phyloP scores from a whole-genome alignment of 2,888 invertebrate genomes.

The Rhagium mordax region DNA sequence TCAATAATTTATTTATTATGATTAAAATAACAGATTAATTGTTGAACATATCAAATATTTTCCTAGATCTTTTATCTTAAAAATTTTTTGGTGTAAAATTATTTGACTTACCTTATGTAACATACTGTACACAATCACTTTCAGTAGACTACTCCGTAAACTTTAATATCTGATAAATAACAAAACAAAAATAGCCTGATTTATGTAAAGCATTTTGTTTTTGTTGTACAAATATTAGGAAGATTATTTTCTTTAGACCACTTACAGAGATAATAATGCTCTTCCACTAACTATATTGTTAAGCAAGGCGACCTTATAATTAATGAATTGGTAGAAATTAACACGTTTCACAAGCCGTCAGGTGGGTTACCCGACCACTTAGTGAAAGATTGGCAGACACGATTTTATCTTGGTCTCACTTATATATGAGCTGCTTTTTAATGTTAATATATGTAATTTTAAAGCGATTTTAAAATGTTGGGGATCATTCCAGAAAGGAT shows the following conservation, averaged over 20 bases:
- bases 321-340: conserved; percentile 6
- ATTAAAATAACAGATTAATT: not conserved
- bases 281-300: not conserved
- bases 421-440: not conserved
- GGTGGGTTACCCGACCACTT: not conserved
- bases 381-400: not conserved
- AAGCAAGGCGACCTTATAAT: not conserved
- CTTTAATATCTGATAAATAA: not conserved
- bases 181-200: not conserved
- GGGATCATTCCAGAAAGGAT: no score
- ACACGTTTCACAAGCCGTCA: not conserved
- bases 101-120: not conserved
- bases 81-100: not conserved
- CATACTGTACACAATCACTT: not conserved
- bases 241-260: not conserved
- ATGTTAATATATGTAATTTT: not conserved
- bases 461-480: no score
- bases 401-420: not conserved
- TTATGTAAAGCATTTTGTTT: not conserved
- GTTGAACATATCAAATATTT: not conserved
- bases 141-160: not conserved
- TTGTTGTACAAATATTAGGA: not conserved
- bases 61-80: not conserved
- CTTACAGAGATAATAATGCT: not conserved
- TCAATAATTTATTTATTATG: not conserved